These are phyloP conservation scores for Syngnathus rostellatus DNA, from an alignment of 2,797 vertebrate species.

Conservation along the genomic window DNA sequence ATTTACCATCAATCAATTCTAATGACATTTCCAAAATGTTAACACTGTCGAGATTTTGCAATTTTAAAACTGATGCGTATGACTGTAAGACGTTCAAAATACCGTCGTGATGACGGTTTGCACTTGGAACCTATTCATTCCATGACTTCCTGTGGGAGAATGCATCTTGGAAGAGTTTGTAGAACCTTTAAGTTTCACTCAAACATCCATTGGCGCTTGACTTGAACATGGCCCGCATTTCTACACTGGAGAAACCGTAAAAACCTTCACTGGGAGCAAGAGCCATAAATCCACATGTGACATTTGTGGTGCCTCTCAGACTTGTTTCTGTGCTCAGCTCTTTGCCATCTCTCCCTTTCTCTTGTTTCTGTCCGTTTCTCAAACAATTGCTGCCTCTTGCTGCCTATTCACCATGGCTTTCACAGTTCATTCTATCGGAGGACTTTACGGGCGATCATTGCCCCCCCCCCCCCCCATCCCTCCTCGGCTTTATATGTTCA, in stretches of 20 bases:
- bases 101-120: not conserved
- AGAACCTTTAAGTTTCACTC: not conserved
- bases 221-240: not conserved
- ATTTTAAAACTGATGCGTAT: too few species aligned
- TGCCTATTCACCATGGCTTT: not conserved
- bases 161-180: not conserved
- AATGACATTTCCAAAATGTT: not conserved
- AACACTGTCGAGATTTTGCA: too few species aligned
- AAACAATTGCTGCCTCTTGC: slow-evolving; percentile 4
- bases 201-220: not conserved
- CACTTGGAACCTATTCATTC: not conserved
- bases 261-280: not conserved
- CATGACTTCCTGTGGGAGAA: not conserved
- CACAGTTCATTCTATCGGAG: slow-evolving; percentile 29
- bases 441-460: slow-evolving; percentile 36
- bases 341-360: slow-evolving; percentile 20
- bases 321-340: not conserved
- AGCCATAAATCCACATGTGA: slow-evolving; percentile 1
- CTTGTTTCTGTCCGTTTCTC: slow-evolving; percentile 7
- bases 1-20: not conserved
- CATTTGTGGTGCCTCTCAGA: slow-evolving; percentile 2
- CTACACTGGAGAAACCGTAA: not conserved
- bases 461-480: not conserved
- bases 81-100: too few species aligned
- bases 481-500: slow-evolving; percentile 42